Conservation (phyloP, 1,140 invertebrate genomes). For the Trachymyrmex septentrionalis region DNA sequence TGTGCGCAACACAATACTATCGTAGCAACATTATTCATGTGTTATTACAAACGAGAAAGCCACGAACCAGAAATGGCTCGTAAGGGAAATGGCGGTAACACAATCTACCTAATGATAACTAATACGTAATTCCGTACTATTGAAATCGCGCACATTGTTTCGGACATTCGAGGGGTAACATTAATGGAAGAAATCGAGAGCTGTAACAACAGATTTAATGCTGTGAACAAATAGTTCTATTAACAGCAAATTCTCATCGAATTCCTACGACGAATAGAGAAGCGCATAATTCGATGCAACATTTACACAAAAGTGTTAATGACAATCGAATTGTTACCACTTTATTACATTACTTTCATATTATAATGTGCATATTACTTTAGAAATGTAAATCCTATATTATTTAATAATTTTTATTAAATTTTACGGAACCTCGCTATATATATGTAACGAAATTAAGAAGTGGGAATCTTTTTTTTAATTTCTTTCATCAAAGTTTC, state of each 20-base stretch:
- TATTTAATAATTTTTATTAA: neutral
- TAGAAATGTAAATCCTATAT: neutral
- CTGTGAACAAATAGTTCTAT: neutral
- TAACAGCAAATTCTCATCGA: slow-evolving; percentile 24
- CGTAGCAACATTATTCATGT: slow-evolving; percentile 44
- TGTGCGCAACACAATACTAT: neutral
- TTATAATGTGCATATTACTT: neutral
- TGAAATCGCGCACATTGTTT: slow-evolving; percentile 66
- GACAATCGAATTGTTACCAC: neutral
- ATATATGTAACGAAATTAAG: neutral
- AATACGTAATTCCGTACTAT: slow-evolving; percentile 57
- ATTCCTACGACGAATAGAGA: neutral
- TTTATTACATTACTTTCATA: neutral
- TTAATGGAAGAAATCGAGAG: slow-evolving; percentile 66
- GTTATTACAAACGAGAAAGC: slow-evolving; percentile 38
- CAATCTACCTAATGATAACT: slow-evolving; percentile 47
- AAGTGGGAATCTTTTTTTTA: neutral
- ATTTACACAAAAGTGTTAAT: neutral
- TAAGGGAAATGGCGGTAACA: slow-evolving; percentile 59
- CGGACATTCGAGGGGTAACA: slow-evolving; percentile 22
- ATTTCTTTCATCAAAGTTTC: neutral
- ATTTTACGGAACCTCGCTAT: neutral
- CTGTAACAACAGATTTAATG: slow-evolving; percentile 10
- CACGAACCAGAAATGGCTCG: slow-evolving; percentile 57
- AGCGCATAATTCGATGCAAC: neutral